Base-by-base conservation (phyloP, 1,140 invertebrate genomes). In the Ctenoplectra terminalis region DNA sequence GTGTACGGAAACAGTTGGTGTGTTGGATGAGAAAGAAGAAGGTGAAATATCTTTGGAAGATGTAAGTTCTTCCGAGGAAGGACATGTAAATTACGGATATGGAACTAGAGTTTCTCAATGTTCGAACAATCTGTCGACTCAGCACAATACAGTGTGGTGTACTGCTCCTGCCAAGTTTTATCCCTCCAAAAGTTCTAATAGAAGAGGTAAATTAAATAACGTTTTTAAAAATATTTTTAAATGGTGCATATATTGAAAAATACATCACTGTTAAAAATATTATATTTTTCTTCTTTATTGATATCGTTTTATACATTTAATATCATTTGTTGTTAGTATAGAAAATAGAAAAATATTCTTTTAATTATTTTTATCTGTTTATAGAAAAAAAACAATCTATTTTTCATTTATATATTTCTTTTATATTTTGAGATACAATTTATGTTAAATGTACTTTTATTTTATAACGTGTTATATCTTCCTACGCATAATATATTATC, bases 21-120 rank as follows among this genome's bases (percentile, higher is more conserved):
- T 90, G 56, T 75, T 91, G 26, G 92, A 93, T 23, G 90, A 91
- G 43, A 93, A 93, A 64, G 92, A 93, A 77, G 93, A 94, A 78
- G 93, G 93, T 43, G 93, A 93, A 63, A 92, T 94, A 72, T 94
- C 93, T 5, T 83, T 94, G 64, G 93, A 94, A 54, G 93, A 93
- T 86, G 93, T 94, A 8, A 94, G 93, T 61, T 94, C 93, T 1
- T 93, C 92, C 13, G 93, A 93, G 71, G 93, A 94, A 61, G 86
- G 90, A 40, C 90, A 91, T 58, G 43, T 80, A 29, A 84, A 87
- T 70, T 88, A 84, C 37, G 75, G 77, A 67, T 88, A 85, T 23
- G 69, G 75, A 31, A 60, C 20, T 34, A 89, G 80, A 50, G 67
- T 34, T 63, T 77, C 77, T 56, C 46, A 76, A 61, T 92, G 90